A percentile compares a stretch with the other conserved stretches of the same genome.
Conservation (phyloP, 2,888 invertebrate genomes). For the Colostygia pectinataria region DNA sequence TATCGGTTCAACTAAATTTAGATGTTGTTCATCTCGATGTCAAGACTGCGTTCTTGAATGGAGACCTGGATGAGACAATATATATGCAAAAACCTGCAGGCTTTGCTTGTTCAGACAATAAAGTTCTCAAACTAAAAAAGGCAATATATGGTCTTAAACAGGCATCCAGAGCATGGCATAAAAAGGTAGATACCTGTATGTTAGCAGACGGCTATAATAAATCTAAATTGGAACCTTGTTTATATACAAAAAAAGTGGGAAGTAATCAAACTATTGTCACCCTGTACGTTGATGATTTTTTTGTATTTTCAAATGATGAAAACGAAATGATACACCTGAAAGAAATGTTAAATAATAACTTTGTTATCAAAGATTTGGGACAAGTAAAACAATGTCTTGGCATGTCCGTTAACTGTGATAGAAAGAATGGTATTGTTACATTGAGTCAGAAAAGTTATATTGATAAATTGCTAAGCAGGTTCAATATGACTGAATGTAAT, state of each 20-base stretch:
- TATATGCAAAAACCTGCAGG: conserved; percentile 30
- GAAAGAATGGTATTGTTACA: background rate
- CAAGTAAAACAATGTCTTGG: background rate
- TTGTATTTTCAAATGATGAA: background rate
- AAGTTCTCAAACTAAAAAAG: conserved; percentile 34
- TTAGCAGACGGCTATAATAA: conserved; percentile 21
- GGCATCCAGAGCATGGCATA: conserved; percentile 35
- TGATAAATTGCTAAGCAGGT: background rate
- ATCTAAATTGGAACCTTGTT: conserved; percentile 8
- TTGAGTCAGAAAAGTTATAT: background rate
- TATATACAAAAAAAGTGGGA: background rate
- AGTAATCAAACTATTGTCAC: background rate
- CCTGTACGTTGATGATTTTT: background rate
- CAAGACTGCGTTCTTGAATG: conserved; percentile 24
- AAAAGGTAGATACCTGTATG: conserved; percentile 32
- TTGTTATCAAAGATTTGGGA: background rate
- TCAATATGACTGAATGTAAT: conserved; percentile 29
- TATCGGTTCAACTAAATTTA: conserved; percentile 15
- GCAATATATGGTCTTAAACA: conserved; percentile 40
- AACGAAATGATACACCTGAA: background rate
- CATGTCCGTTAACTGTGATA: background rate
- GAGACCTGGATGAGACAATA: conserved; percentile 22
- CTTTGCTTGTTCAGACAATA: conserved; percentile 13
- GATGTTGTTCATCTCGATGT: conserved; percentile 26
- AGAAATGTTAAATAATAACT: background rate